A percentile compares a stretch with the other conserved stretches of the same genome.
Evolutionary conservation across 2,888 invertebrate species (phyloP).

Genomic region (Erebia epiphron): DNA sequence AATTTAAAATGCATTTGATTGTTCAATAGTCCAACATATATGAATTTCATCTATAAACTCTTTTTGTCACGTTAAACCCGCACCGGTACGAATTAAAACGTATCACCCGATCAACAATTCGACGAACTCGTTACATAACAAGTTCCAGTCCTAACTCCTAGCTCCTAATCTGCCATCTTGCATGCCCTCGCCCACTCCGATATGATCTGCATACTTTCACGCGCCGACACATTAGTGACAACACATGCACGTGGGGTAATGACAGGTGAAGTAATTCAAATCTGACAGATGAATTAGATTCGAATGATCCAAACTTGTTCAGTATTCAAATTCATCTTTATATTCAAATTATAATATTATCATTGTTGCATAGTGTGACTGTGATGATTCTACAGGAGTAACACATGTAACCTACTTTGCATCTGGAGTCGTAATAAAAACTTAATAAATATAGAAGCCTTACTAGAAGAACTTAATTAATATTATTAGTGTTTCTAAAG

Average conservation of each 20-base stretch:
- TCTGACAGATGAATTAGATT: conserved; percentile 19
- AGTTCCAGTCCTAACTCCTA: conserved; percentile 23
- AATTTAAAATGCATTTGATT: no score
- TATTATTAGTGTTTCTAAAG: no score
- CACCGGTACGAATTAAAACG: not conserved
- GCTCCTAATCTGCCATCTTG: conserved; percentile 42
- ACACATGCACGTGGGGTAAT: conserved; percentile 34
- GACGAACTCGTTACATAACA: conserved; percentile 31
- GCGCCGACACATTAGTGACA: conserved; percentile 48
- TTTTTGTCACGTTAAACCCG: not conserved
- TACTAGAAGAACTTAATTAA: no score
- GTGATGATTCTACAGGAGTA: not conserved
- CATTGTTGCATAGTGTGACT: not conserved
- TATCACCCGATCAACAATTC: conserved; percentile 13
- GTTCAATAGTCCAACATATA: no score
- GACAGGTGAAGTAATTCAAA: conserved; percentile 28
- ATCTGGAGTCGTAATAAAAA: not conserved
- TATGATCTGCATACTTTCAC: conserved; percentile 65
- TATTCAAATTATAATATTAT: not conserved
- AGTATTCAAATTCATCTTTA: conserved; percentile 9
- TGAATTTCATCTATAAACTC: not conserved
- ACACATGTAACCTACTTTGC: not conserved
- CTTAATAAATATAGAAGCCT: no score
- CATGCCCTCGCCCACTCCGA: conserved; percentile 59
- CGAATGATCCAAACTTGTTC: not conserved